Base-by-base conservation (phyloP, 2,113 vertebrate species). In the Sciurus niger region DNA sequence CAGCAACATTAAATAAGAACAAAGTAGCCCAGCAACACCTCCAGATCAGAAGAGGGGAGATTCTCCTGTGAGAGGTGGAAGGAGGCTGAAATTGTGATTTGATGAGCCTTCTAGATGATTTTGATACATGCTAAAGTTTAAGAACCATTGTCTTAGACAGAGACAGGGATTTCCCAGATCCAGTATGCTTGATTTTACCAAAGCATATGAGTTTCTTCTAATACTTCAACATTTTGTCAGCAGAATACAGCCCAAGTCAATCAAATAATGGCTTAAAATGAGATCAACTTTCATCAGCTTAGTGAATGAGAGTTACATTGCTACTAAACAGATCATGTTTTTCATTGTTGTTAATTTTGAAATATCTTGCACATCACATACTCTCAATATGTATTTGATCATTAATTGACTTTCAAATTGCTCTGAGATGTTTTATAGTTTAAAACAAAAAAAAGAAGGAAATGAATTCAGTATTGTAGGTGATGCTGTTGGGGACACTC, bases 351-450 rank as follows among this genome's bases (percentile, higher is more conserved):
- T 46, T 65, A 83, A 70, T 68, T 74, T 65, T 60, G 32, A 84
- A 83, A 78, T 65, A 80, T 51, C 63, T 90, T 55, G 3, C 16
- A 90, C 24, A 67, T 83, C 92, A 67, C 40, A 65, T 28, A 34
- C 13, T 40, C 34, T 91, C 60, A 11, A 24, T 40, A 55, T 76
- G 28, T 79, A 34, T 93, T 92, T 78, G 34, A 58, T 60, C 24
- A 90, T 48, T 78, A 51, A 74, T n/a, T 70, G 43, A 30, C 68
- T 90, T 92, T 60, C 70, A 78, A 86, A 17, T 34, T 88, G 85
- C 90, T 77, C 67, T 53, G 8, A 37, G n/a, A 48, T 24, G 30
- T 58, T 53, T 70, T 40, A 34, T 34, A 70, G 25, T 40, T 40
- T 40, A 40, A 40, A 40, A 40, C 3, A 40, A 40, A 40, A 40